Evolutionary conservation across 2,113 vertebrate species (phyloP).

Genomic region (Myrmecophaga tridactyla): DNA sequence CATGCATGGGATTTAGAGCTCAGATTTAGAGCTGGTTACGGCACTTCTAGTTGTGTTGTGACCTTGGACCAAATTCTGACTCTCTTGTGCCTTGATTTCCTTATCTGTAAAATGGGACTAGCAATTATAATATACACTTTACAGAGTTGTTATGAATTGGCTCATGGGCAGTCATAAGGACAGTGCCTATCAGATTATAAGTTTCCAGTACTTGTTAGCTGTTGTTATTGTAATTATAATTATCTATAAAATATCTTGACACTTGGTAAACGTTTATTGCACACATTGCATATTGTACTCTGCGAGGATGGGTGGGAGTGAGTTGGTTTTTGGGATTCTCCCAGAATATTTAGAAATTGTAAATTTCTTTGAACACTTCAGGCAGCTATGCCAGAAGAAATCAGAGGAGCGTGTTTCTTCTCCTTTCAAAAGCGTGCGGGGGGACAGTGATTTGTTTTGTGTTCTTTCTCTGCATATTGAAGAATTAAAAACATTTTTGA

Average conservation of each 20-base stretch:
- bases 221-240: background rate
- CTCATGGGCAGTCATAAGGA: background rate
- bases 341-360: background rate
- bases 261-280: background rate
- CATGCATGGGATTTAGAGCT: too few species aligned
- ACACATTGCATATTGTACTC: background rate
- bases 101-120: background rate
- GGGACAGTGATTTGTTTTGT: background rate
- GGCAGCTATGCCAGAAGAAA: background rate
- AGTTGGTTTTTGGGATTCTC: background rate
- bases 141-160: background rate
- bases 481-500: background rate
- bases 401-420: background rate
- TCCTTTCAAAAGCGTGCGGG: background rate
- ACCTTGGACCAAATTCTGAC: background rate
- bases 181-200: background rate
- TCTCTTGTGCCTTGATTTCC: background rate
- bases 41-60: background rate
- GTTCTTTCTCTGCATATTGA: background rate
- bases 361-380: background rate
- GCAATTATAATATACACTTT: background rate
- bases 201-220: background rate
- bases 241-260: background rate
- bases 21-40: too few species aligned
- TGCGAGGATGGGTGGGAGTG: accelerated